Conservation (phyloP, 2,113 vertebrate species). For the Psophia crepitans region DNA sequence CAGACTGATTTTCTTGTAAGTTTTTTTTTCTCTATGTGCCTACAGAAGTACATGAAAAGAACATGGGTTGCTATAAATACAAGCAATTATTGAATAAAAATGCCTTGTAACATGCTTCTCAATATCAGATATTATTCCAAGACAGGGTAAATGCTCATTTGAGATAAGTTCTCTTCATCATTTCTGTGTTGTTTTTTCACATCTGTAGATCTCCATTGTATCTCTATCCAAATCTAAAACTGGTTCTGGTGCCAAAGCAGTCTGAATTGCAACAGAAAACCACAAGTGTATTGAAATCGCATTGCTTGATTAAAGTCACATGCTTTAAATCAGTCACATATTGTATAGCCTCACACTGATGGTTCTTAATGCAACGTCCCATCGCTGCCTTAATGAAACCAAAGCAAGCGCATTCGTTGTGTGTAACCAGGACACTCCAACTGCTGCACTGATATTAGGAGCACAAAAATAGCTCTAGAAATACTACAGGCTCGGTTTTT, state of each 20-base stretch:
- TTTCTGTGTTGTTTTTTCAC: not conserved
- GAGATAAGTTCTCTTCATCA: not conserved
- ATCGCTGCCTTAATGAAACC: not conserved
- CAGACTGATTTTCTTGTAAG: not conserved
- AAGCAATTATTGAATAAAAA: not conserved
- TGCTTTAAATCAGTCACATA: not conserved
- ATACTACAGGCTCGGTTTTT: not conserved
- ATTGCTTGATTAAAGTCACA: not conserved
- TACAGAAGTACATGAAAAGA: not conserved
- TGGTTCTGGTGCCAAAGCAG: slow-evolving; percentile 13
- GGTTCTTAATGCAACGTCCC: not conserved
- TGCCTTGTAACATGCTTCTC: not conserved
- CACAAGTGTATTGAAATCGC: not conserved
- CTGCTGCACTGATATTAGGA: not conserved
- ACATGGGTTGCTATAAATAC: slow-evolving; percentile 32
- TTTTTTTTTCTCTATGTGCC: not conserved
- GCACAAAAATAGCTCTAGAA: not conserved
- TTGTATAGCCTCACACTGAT: not conserved
- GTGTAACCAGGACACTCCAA: not conserved
- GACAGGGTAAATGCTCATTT: not conserved
- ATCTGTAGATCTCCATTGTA: not conserved
- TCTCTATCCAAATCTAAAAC: not conserved
- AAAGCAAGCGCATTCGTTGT: not conserved
- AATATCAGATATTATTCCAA: not conserved
- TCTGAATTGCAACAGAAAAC: not conserved